Base-by-base conservation (phyloP, 2,888 invertebrate genomes). In the Drosophila pegasa region DNA sequence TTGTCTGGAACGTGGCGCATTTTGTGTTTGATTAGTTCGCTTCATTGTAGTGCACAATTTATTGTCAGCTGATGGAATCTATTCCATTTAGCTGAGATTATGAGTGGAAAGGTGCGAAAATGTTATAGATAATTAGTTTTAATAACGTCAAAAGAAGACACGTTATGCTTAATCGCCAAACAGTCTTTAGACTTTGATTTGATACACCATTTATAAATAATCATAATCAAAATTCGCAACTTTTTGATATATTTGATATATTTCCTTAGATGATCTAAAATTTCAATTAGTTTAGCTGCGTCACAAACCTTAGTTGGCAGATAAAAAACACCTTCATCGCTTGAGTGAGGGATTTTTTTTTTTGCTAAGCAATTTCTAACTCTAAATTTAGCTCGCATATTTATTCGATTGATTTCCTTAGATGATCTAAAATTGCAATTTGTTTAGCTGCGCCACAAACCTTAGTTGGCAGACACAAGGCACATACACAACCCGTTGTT, bases 21-120 rank as follows among this genome's bases (percentile, higher is more conserved):
- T 55, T 18, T 16, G 25, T 55, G 20, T 41, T 54, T 68, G 55
- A 55, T 33, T 33, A 56, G 9, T 4, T 29, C 10, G 10, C 9
- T 25, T 43, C 12, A 43, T 33, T 16, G 31, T 41, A 12, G 31
- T 9, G 29, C 22, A 45, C 31, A 33, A 22, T n/a, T n/a, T n/a
- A n/a, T n/a, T n/a, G n/a, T n/a, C n/a, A n/a, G n/a, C n/a, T n/a
- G n/a, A n/a, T n/a, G n/a, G n/a, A n/a, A n/a, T n/a, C n/a, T n/a
- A n/a, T n/a, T n/a, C n/a, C n/a, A n/a, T 27, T 45, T 27, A 0
- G 43, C 4, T 12, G 3, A 7, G 16, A 45, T 29, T 45, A 7
- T 3, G 16, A 2, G 5, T 27, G 1, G 14, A n/a, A n/a, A n/a
- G n/a, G n/a, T n/a, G 1, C 1, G n/a, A 27, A n/a, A 12, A 10